Percentiles rank a stretch among this genome's conserved stretches.
These are phyloP conservation scores for Conistra vaccinii DNA, from an alignment of 2,888 invertebrate species.

Conservation along the genomic window DNA sequence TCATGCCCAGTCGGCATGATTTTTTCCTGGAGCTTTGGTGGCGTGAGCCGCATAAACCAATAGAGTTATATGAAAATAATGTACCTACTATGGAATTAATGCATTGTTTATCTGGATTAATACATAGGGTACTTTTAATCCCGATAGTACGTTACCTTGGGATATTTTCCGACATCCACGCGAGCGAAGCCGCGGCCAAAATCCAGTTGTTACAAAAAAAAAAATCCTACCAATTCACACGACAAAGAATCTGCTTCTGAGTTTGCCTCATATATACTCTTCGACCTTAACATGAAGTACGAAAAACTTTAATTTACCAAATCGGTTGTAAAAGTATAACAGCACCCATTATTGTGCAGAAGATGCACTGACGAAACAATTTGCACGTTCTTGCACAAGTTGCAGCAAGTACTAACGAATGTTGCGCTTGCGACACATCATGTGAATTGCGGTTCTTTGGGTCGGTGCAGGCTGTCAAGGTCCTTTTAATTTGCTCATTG, in stretches of 20 bases:
- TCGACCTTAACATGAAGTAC: background rate
- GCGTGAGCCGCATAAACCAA: too few relatives aligned
- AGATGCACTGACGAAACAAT: constrained; percentile 53
- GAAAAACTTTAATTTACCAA: background rate
- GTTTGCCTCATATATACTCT: background rate
- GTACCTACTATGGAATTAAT: too few relatives aligned
- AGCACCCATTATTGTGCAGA: constrained; percentile 31
- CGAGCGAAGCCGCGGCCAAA: too few relatives aligned
- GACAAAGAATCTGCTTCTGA: background rate
- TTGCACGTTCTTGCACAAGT: constrained; percentile 33
- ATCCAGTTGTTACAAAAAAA: too few relatives aligned
- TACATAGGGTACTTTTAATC: too few relatives aligned
- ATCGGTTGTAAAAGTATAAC: constrained; percentile 34
- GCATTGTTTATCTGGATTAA: too few relatives aligned
- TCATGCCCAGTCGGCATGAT: too few relatives aligned
- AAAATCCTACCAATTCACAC: background rate
- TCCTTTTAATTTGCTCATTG: constrained; percentile 63
- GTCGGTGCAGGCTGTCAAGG: constrained; percentile 61
- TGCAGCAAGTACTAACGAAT: constrained; percentile 21
- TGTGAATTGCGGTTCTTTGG: constrained; percentile 52
- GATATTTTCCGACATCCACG: too few relatives aligned
- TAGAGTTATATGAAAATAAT: too few relatives aligned
- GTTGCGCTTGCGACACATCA: constrained; percentile 43
- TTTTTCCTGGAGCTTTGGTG: too few relatives aligned
- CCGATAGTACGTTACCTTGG: too few relatives aligned